A percentile compares a stretch with the other conserved stretches of the same genome.
Conservation (phyloP, 1,140 invertebrate genomes). For the Bombyx mandarina region DNA sequence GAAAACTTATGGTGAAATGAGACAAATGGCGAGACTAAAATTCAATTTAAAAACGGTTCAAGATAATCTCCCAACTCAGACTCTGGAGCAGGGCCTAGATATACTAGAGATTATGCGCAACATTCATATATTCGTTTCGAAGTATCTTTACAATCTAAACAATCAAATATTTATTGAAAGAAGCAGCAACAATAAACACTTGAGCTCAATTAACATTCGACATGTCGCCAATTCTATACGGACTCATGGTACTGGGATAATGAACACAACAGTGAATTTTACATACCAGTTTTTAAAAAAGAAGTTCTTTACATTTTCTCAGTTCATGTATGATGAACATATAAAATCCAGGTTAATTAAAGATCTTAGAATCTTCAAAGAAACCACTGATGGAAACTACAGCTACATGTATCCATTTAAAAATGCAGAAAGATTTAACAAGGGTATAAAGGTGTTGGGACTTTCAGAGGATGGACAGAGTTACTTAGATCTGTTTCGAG, state of each 20-base stretch:
- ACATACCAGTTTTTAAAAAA: constrained; percentile 96
- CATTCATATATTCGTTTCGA: constrained; percentile 94
- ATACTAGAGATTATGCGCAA: constrained; percentile 98
- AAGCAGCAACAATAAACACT: constrained; percentile 91
- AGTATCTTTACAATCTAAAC: constrained; percentile 96
- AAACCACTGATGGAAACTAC: constrained; percentile 70
- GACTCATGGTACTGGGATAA: constrained; percentile 97
- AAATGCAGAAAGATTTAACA: constrained; percentile 95
- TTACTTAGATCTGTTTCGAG: constrained; percentile 94
- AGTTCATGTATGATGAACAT: constrained; percentile 98
- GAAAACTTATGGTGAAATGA: constrained; percentile 97
- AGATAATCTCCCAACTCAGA: constrained; percentile 95
- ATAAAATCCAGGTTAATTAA: constrained; percentile 96
- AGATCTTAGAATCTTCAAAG: constrained; percentile 84
- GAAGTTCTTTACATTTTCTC: constrained; percentile 96
- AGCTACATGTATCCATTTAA: constrained; percentile 84
- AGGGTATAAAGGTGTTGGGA: constrained; percentile 91
- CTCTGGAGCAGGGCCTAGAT: constrained; percentile 97
- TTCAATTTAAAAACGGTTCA: constrained; percentile 87
- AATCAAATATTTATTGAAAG: constrained; percentile 97
- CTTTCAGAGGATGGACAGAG: constrained; percentile 85
- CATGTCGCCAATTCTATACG: constrained; percentile 98
- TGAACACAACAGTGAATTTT: constrained; percentile 97
- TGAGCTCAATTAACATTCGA: constrained; percentile 96
- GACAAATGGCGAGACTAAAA: constrained; percentile 90